Conservation (phyloP, 2,888 invertebrate genomes). For the Synergus itoensis region DNA sequence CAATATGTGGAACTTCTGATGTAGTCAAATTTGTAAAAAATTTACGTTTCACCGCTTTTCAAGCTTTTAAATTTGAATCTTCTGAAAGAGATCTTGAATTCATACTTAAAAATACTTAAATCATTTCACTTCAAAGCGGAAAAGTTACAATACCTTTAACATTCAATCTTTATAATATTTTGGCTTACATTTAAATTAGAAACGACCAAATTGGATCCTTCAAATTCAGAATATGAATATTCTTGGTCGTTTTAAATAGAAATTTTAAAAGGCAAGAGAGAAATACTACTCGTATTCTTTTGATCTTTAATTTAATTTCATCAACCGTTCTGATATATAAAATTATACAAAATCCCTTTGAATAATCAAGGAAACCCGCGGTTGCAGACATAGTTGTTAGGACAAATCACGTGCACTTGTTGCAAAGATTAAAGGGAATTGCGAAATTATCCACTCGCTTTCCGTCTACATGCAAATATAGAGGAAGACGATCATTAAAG, state of each 20-base stretch:
- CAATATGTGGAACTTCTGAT: background rate
- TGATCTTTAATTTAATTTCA: slow-evolving; percentile 14
- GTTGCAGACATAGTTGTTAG: slow-evolving; percentile 11
- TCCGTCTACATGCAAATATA: slow-evolving; percentile 33
- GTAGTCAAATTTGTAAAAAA: too few species aligned
- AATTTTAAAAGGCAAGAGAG: background rate
- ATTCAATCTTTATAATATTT: background rate
- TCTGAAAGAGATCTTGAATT: too few species aligned
- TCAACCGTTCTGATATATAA: background rate
- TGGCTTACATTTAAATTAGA: background rate
- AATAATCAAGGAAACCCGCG: background rate
- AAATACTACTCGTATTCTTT: background rate
- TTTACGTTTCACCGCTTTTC: background rate
- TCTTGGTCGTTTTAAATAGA: background rate
- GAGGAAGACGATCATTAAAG: slow-evolving; percentile 40
- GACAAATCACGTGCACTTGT: slow-evolving; percentile 17
- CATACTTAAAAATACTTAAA: background rate
- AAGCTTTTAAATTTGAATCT: too few species aligned
- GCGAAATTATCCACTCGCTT: slow-evolving; percentile 34
- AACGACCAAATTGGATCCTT: background rate
- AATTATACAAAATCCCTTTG: background rate
- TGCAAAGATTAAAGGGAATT: slow-evolving; percentile 33
- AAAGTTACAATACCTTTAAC: background rate
- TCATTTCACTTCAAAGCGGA: background rate
- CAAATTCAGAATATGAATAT: background rate